phyloP scores from a whole-genome alignment of 2,113 vertebrate genomes.

The Albula glossodonta region DNA sequence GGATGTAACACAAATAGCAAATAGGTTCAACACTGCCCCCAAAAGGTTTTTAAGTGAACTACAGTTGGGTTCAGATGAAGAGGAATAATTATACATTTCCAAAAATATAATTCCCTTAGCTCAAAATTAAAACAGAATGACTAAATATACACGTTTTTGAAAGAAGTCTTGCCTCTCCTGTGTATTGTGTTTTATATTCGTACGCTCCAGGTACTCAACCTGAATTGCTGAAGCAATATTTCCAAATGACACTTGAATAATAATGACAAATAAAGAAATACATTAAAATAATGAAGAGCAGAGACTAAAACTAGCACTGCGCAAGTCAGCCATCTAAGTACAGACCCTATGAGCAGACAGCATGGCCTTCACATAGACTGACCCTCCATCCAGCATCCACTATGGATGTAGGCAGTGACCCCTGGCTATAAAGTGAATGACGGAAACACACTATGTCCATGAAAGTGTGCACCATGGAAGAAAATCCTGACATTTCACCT shows the following conservation, averaged over 20 bases:
- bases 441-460: neutral
- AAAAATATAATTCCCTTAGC: neutral
- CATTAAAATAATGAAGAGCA: neutral
- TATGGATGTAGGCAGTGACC: neutral
- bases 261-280: neutral
- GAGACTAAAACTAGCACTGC: neutral
- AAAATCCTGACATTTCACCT: neutral
- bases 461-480: neutral
- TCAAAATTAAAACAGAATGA: neutral
- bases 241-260: neutral
- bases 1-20: neutral
- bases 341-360: neutral
- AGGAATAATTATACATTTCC: neutral
- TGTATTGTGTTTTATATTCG: neutral
- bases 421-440: neutral
- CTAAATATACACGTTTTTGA: neutral
- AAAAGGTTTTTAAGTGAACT: constrained; percentile 14
- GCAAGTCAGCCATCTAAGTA: neutral
- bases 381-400: neutral
- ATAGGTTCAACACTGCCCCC: constrained; percentile 38
- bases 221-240: neutral
- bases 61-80: neutral
- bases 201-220: neutral
- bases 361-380: neutral
- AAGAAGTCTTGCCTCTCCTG: neutral